These are phyloP conservation scores for Chlorops oryzae DNA, from an alignment of 1,140 invertebrate species.

Conservation along the genomic window DNA sequence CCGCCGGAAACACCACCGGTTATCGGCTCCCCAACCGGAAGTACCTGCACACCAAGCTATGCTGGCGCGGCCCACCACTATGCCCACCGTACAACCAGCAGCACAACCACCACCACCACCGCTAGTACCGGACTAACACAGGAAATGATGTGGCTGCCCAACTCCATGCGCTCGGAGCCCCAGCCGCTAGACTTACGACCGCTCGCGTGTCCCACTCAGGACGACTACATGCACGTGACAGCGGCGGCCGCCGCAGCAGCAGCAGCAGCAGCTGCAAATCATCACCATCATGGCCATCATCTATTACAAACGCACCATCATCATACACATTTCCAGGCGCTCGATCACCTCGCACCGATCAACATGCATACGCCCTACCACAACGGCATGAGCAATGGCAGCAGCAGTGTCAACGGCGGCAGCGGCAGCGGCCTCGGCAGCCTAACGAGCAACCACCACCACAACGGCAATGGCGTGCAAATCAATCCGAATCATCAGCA, in stretches of 20 bases:
- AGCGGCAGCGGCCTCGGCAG: slow-evolving; percentile 22
- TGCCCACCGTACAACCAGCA: too few relatives aligned
- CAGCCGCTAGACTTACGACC: slow-evolving; percentile 75
- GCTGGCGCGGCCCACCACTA: slow-evolving; percentile 9
- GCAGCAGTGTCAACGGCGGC: slow-evolving; percentile 11
- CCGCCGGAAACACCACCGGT: slow-evolving; percentile 46
- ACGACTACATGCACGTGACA: slow-evolving; percentile 50
- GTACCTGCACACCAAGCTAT: slow-evolving; percentile 36
- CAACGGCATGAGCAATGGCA: slow-evolving; percentile 18
- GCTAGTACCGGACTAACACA: slow-evolving; percentile 52
- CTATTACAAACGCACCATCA: slow-evolving; percentile 31
- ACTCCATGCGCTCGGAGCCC: slow-evolving; percentile 63
- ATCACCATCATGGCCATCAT: slow-evolving; percentile 35
- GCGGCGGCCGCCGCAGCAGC: too few relatives aligned
- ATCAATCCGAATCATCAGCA: too few relatives aligned
- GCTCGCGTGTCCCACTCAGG: slow-evolving; percentile 56
- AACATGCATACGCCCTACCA: slow-evolving; percentile 43
- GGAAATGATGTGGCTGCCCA: slow-evolving; percentile 70
- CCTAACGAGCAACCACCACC: slow-evolving; percentile 5
- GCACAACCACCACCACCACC: slow-evolving; percentile 39
- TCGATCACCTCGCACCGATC: slow-evolving; percentile 29
- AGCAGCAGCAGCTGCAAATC: slow-evolving; percentile 26
- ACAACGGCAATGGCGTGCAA: too few relatives aligned
- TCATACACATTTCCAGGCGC: slow-evolving; percentile 23
- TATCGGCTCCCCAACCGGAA: slow-evolving; percentile 41